Percentiles rank a stretch among this genome's conserved stretches.
Conservation (phyloP, 2,113 vertebrate genomes). For the Phalacrocorax pelagicus region DNA sequence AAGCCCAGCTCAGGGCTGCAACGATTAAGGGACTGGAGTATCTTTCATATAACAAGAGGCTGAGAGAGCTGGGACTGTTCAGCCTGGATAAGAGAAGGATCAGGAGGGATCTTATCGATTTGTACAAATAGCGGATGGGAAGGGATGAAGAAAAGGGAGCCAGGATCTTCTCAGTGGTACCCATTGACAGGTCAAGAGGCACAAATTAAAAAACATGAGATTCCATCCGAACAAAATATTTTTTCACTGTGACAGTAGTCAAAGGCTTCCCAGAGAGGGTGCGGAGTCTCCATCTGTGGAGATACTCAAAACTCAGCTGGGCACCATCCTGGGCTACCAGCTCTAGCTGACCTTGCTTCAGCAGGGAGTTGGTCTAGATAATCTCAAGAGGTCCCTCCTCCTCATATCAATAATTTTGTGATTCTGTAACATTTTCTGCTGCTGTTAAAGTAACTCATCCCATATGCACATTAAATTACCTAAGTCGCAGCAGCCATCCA, state of each 20-base stretch:
- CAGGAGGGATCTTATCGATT: background rate
- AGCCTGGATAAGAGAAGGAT: background rate
- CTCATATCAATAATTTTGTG: background rate
- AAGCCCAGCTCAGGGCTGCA: background rate
- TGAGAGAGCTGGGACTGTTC: background rate
- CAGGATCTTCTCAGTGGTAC: background rate
- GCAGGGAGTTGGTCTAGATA: background rate
- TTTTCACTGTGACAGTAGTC: background rate
- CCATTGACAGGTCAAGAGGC: background rate
- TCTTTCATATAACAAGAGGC: background rate
- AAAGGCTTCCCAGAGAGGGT: background rate
- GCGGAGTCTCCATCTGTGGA: background rate
- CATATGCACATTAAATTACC: background rate
- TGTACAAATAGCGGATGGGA: background rate
- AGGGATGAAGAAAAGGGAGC: background rate
- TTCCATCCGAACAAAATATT: background rate
- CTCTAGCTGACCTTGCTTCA: background rate
- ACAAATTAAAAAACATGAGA: background rate
- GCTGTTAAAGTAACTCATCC: background rate
- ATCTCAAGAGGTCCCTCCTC: background rate
- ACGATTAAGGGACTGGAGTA: background rate
- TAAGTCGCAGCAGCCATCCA: accelerated
- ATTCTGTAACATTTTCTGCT: background rate
- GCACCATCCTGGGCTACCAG: background rate
- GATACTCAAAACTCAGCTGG: background rate